Percentiles rank a stretch among this genome's conserved stretches.
These are phyloP conservation scores for Conger conger DNA, from an alignment of 2,113 vertebrate species.

Conservation along the genomic window DNA sequence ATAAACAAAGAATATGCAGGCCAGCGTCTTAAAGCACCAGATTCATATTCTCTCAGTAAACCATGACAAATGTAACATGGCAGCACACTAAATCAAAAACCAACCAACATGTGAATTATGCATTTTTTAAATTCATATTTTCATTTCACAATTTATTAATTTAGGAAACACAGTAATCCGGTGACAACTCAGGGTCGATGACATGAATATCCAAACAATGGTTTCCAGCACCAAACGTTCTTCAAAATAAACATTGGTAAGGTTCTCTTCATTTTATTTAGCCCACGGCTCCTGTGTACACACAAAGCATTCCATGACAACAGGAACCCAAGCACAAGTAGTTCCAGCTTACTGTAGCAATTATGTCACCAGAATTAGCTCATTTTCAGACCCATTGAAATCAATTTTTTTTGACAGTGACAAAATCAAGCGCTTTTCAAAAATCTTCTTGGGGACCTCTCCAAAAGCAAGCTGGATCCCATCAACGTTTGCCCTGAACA, in stretches of 20 bases:
- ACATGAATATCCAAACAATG: slow-evolving; percentile 33
- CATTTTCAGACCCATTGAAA: neutral
- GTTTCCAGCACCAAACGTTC: slow-evolving; percentile 37
- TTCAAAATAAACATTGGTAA: slow-evolving; percentile 10
- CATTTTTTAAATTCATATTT: slow-evolving; percentile 15
- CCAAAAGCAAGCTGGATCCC: no score
- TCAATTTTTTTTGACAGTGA: no score
- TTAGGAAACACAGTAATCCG: slow-evolving; percentile 38
- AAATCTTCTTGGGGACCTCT: neutral
- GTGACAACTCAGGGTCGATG: slow-evolving; percentile 35
- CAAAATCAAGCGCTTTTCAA: neutral
- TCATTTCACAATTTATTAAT: slow-evolving; percentile 33
- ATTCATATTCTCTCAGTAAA: neutral
- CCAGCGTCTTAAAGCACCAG: neutral
- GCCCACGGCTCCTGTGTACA: neutral
- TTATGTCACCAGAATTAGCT: neutral
- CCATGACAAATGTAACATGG: neutral
- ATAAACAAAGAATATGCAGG: neutral
- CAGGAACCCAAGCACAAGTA: neutral
- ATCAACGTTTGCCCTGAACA: neutral
- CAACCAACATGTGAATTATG: neutral
- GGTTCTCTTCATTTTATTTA: neutral
- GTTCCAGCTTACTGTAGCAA: neutral
- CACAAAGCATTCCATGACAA: neutral
- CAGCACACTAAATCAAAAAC: neutral